These are phyloP conservation scores for Ptilonorhynchus violaceus DNA, from an alignment of 2,113 vertebrate species.

Conservation along the genomic window DNA sequence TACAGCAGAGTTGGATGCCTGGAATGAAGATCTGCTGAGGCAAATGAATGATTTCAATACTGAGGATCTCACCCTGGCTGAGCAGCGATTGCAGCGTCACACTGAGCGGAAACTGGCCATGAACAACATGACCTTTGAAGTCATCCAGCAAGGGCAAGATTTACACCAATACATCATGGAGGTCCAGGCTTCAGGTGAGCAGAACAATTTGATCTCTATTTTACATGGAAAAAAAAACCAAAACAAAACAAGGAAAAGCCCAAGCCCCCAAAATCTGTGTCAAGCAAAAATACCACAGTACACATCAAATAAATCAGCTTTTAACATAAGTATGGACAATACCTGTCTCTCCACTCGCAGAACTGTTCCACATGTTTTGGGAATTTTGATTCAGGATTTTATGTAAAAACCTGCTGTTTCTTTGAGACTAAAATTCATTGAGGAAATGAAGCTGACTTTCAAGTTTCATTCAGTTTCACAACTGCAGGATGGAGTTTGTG, in stretches of 20 bases:
- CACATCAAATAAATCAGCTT: not conserved
- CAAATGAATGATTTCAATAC: constrained; percentile 94
- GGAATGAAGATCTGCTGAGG: constrained; percentile 94
- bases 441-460: not conserved
- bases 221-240: not conserved
- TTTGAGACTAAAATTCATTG: not conserved
- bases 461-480: not conserved
- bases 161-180: constrained; percentile 99
- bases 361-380: not conserved
- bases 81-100: constrained; percentile 93
- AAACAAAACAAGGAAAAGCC: not conserved
- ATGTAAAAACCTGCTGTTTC: not conserved
- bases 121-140: constrained; percentile 98
- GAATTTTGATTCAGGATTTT: not conserved
- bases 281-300: not conserved
- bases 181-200: constrained; percentile 94
- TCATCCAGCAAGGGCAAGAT: constrained; percentile 97
- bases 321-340: not conserved
- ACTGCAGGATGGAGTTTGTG: not conserved
- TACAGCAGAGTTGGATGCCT: constrained; percentile 91
- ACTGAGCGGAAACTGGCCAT: constrained; percentile 92
- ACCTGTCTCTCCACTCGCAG: not conserved
- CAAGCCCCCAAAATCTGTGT: rapidly evolving
- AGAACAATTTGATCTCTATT: not conserved
- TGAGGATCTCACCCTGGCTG: constrained; percentile 88